These are phyloP conservation scores for Gryon sp. DNA, from an alignment of 1,140 invertebrate species.

Conservation along the genomic window DNA sequence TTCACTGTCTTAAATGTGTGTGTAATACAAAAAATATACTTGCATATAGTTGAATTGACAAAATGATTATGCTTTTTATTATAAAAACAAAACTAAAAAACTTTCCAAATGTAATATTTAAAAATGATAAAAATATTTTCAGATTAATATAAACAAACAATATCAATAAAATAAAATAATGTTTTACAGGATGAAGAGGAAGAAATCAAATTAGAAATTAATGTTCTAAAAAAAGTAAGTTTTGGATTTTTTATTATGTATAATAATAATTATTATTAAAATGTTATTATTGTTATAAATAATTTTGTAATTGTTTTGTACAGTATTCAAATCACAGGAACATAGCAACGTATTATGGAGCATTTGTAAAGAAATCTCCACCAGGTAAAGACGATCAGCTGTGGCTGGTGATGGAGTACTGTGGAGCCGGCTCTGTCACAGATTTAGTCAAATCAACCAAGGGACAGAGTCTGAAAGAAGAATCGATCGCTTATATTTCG, in stretches of 20 bases:
- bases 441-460: conserved; percentile 99
- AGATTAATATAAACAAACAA: too few relatives aligned
- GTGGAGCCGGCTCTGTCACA: conserved; percentile 99
- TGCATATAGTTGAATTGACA: too few relatives aligned
- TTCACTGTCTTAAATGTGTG: conserved; percentile 16
- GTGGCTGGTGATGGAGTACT: conserved; percentile 99
- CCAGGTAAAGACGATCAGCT: conserved; percentile 99
- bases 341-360: conserved; percentile 99
- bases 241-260: not conserved
- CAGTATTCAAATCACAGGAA: conserved; percentile 99
- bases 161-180: too few relatives aligned
- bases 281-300: conserved; percentile 12
- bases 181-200: conserved; percentile 95
- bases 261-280: not conserved
- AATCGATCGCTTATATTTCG: conserved; percentile 99
- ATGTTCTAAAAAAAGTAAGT: conserved; percentile 94
- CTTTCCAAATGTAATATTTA: too few relatives aligned
- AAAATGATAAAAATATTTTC: too few relatives aligned
- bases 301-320: conserved; percentile 69
- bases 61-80: too few relatives aligned
- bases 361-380: conserved; percentile 99
- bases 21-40: too few relatives aligned
- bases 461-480: conserved; percentile 98
- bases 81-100: too few relatives aligned
- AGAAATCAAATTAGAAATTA: conserved; percentile 99